A percentile compares a stretch with the other conserved stretches of the same genome.
phyloP scores from a whole-genome alignment of 2,113 vertebrate genomes.

The Gobiocypris rarus region DNA sequence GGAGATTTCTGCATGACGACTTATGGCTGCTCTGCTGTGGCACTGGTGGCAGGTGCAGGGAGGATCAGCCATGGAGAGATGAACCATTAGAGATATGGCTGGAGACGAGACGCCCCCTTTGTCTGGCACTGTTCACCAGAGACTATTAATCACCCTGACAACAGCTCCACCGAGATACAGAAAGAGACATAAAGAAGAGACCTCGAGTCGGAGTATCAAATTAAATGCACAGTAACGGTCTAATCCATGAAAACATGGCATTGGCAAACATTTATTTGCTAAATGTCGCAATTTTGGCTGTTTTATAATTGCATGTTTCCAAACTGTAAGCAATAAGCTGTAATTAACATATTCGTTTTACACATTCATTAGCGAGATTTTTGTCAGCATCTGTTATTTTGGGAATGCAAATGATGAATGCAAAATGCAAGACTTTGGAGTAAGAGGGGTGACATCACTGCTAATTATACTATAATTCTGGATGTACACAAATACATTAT shows the following conservation, averaged over 20 bases:
- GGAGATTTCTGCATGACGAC: constrained; percentile 34
- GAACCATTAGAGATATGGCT: constrained; percentile 64
- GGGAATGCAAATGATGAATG: constrained; percentile 59
- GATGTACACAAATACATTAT: neutral
- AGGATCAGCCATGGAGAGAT: constrained; percentile 62
- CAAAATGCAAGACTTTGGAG: constrained; percentile 3
- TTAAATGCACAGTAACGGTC: neutral
- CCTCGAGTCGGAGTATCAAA: neutral
- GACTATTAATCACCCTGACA: constrained; percentile 73
- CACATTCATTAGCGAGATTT: constrained; percentile 66
- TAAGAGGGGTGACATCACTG: constrained; percentile 2
- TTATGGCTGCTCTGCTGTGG: constrained; percentile 21
- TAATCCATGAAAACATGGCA: neutral
- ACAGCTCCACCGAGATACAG: constrained; percentile 6
- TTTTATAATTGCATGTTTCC: constrained; percentile 65
- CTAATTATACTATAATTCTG: constrained; percentile 1
- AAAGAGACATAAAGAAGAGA: constrained; percentile 21
- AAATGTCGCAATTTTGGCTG: constrained; percentile 66
- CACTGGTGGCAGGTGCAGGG: constrained; percentile 44
- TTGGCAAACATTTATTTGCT: constrained; percentile 51
- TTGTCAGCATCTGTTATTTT: constrained; percentile 51
- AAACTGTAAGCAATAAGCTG: constrained; percentile 63
- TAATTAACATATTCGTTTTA: constrained; percentile 72
- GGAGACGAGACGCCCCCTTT: constrained; percentile 55
- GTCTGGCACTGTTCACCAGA: constrained; percentile 67